phyloP scores from a whole-genome alignment of 2,888 invertebrate species.

The Drosophila leonis region DNA sequence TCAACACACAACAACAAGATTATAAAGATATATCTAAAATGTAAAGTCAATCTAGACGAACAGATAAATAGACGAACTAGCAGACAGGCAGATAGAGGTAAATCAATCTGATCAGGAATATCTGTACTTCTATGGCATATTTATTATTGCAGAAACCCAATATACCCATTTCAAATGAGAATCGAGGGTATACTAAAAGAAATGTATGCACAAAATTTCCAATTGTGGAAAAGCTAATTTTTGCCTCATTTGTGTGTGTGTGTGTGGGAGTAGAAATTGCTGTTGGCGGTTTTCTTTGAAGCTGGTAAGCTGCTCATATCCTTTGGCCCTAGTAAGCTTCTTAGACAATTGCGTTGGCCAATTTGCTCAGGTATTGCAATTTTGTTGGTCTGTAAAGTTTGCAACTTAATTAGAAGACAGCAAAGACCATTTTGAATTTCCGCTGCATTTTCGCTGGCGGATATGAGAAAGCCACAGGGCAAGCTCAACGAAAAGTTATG shows the following conservation, averaged over 20 bases:
- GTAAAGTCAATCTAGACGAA: no score
- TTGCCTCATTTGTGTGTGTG: slow-evolving; percentile 35
- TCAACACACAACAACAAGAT: no score
- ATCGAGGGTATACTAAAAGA: slow-evolving; percentile 7
- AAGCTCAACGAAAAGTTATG: slow-evolving; percentile 53
- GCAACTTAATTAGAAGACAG: slow-evolving; percentile 65
- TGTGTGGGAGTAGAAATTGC: slow-evolving; percentile 28
- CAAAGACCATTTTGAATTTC: slow-evolving; percentile 66
- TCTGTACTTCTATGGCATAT: neutral
- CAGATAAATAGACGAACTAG: no score
- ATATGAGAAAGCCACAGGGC: slow-evolving; percentile 76
- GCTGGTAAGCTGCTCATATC: slow-evolving; percentile 37
- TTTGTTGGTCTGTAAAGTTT: slow-evolving; percentile 52
- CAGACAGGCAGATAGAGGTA: no score
- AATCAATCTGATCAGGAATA: no score
- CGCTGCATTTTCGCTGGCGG: slow-evolving; percentile 72
- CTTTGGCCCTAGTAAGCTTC: slow-evolving; percentile 25
- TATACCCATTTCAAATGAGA: neutral
- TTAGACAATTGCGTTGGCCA: slow-evolving; percentile 13
- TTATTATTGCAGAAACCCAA: neutral
- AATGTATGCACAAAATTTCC: slow-evolving; percentile 4
- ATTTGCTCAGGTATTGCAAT: slow-evolving; percentile 35
- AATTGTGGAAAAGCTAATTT: slow-evolving; percentile 25
- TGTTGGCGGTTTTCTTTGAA: slow-evolving; percentile 19
- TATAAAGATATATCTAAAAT: no score